A percentile compares a stretch with the other conserved stretches of the same genome.
phyloP scores from a whole-genome alignment of 2,888 invertebrate genomes.

The Patella depressa region DNA sequence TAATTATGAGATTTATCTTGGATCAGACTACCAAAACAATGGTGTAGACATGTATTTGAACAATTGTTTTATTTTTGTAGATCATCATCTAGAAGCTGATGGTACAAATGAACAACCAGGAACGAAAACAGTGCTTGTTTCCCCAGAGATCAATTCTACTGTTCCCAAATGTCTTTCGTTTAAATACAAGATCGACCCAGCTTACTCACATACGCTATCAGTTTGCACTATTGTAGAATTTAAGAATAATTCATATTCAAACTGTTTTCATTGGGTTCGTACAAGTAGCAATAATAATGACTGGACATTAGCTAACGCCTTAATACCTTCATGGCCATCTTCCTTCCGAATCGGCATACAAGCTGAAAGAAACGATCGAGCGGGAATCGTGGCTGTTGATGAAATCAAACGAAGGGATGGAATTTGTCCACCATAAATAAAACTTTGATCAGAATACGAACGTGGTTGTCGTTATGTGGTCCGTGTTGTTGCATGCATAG shows the following conservation, averaged over 20 bases:
- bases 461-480: no score
- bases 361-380: conserved; percentile 15
- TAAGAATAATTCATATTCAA: conserved; percentile 12
- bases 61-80: background rate
- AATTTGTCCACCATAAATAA: conserved; percentile 7
- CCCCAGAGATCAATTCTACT: conserved; percentile 29
- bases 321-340: background rate
- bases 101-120: conserved; percentile 17
- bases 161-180: conserved; percentile 32
- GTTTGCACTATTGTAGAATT: conserved; percentile 24
- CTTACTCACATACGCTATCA: conserved; percentile 22
- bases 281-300: conserved; percentile 15
- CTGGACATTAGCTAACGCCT: conserved; percentile 21
- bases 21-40: no score
- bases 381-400: conserved; percentile 22
- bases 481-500: no score
- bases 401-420: conserved; percentile 24
- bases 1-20: no score
- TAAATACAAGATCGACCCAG: conserved; percentile 24
- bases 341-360: conserved; percentile 23
- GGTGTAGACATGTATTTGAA: no score
- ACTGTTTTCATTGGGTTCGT: conserved; percentile 26
- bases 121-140: conserved; percentile 27
- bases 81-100: conserved; percentile 16
- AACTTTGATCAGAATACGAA: no score